Conservation (phyloP, 2,113 vertebrate species). For the Numida meleagris region DNA sequence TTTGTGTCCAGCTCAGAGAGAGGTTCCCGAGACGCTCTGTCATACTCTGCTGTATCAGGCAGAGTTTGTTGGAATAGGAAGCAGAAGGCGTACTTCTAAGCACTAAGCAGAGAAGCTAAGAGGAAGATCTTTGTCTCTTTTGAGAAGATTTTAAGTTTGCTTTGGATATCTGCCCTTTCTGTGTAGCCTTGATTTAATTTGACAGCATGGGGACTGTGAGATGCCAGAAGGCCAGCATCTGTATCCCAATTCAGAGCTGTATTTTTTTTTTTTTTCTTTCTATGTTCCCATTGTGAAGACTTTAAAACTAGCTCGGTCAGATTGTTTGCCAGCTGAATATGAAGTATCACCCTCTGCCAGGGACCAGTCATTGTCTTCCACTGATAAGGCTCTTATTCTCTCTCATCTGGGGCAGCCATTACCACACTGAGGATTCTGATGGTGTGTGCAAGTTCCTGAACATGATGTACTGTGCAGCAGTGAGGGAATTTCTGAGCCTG, state of each 20-base stretch:
- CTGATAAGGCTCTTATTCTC: background rate
- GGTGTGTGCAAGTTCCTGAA: background rate
- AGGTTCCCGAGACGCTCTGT: background rate
- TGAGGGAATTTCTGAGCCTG: background rate
- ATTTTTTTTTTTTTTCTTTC: no score
- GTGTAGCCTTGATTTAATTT: background rate
- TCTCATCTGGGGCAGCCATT: background rate
- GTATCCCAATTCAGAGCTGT: background rate
- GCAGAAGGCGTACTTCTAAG: background rate
- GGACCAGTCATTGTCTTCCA: background rate
- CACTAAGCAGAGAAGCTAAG: background rate
- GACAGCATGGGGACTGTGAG: background rate
- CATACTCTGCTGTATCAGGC: background rate
- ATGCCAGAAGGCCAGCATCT: background rate
- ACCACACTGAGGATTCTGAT: background rate
- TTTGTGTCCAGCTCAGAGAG: background rate
- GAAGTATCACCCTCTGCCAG: background rate
- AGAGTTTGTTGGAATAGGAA: background rate
- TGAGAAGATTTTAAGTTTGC: background rate
- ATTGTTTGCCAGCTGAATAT: background rate
- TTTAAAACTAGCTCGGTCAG: background rate
- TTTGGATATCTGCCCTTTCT: background rate
- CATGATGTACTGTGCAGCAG: background rate
- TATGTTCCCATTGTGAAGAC: background rate
- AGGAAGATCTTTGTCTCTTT: background rate